phyloP scores from a whole-genome alignment of 1,140 invertebrate species.

The Danaus melanippus region DNA sequence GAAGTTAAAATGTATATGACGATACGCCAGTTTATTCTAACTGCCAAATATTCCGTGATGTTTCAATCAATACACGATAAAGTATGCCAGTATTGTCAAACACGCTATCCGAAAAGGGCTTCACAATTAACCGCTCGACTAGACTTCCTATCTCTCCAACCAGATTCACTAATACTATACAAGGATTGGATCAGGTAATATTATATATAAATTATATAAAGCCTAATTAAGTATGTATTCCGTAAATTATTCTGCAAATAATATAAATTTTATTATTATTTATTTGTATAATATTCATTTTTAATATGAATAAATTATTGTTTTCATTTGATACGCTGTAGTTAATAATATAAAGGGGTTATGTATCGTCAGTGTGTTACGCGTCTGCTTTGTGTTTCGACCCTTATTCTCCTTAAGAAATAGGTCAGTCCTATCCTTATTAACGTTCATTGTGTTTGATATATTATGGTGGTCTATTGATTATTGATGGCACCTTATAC shows the following conservation, averaged over 20 bases:
- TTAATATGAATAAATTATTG: too few species aligned
- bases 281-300: too few species aligned
- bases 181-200: conserved; percentile 4
- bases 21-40: not conserved
- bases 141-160: conserved; percentile 36
- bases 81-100: conserved; percentile 11
- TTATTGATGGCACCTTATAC: conserved; percentile 29
- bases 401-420: conserved; percentile 24
- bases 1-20: too few species aligned
- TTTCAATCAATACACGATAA: not conserved
- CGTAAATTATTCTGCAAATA: too few species aligned
- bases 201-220: too few species aligned
- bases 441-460: conserved; percentile 36
- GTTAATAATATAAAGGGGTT: too few species aligned
- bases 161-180: conserved; percentile 35
- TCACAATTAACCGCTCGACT: conserved; percentile 43
- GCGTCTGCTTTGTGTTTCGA: conserved; percentile 6
- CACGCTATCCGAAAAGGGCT: conserved; percentile 16
- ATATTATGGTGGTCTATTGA: conserved; percentile 32
- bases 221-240: too few species aligned
- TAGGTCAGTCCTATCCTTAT: conserved; percentile 39
- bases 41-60: too few species aligned
- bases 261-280: too few species aligned
- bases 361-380: too few species aligned
- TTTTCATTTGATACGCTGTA: too few species aligned